Percentiles rank a stretch among this genome's conserved stretches.
Evolutionary conservation across 2,888 invertebrate species (phyloP).

Genomic region (Philhelius pedissequus): DNA sequence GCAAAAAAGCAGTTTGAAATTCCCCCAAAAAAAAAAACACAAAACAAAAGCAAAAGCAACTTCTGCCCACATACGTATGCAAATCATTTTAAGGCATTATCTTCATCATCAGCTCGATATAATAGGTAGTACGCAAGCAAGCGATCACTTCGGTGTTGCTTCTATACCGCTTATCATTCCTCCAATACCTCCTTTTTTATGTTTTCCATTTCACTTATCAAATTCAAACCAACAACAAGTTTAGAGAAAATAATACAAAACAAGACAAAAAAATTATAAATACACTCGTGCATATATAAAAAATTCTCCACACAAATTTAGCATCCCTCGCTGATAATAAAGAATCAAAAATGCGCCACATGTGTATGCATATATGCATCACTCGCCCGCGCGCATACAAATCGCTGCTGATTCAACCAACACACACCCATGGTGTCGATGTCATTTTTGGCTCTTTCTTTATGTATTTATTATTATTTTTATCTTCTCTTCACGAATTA

Average conservation of each 20-base stretch:
- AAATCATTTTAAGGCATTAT: slow-evolving; percentile 50
- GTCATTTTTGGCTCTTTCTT: slow-evolving; percentile 11
- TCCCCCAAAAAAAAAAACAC: not conserved
- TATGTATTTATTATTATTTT: not conserved
- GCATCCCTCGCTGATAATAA: slow-evolving; percentile 63
- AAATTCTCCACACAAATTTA: slow-evolving; percentile 50
- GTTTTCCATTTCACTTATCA: slow-evolving; percentile 46
- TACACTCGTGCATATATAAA: no score
- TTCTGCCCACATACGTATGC: slow-evolving; percentile 55
- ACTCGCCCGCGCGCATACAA: slow-evolving; percentile 36
- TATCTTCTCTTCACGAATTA: slow-evolving; percentile 3
- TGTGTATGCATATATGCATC: slow-evolving; percentile 55
- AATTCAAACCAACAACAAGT: slow-evolving; percentile 45
- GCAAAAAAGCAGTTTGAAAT: slow-evolving; percentile 35
- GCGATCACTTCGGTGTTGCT: not conserved
- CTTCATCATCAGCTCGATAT: slow-evolving; percentile 45
- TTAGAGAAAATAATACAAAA: slow-evolving; percentile 40
- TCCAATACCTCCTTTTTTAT: slow-evolving; percentile 38
- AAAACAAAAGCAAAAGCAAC: slow-evolving; percentile 9
- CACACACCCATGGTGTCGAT: slow-evolving; percentile 14
- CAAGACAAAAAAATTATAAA: not conserved
- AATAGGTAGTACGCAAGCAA: not conserved
- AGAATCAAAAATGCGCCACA: slow-evolving; percentile 35
- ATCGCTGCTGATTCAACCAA: slow-evolving; percentile 29
- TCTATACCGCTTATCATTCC: slow-evolving; percentile 16